Base-by-base conservation (phyloP, 2,797 vertebrate species). In the Mareca penelope region DNA sequence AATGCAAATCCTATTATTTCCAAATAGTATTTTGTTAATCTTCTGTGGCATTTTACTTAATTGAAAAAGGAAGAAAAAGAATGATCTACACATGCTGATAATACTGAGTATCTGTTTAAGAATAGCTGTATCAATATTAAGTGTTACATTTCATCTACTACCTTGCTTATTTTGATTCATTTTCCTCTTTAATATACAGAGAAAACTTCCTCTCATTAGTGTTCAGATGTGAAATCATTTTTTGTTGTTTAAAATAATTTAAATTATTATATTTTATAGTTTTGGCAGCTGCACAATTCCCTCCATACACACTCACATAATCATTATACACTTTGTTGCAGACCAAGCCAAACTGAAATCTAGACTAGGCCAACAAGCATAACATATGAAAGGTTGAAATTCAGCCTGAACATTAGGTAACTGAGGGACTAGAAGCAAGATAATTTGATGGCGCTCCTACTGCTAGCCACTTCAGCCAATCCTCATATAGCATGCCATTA, bases 1-100 rank as follows among this genome's bases (percentile, higher is more conserved):
- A 69, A 64, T 37, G 55, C 5, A 70, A 63, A 68, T 29, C 18
- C 8, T 46, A 9, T 19, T 69, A 21, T 50, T 85, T 69, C 15
- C 13, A 57, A 53, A 10, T 2, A 23, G 6, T 28, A 28, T 24
- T 35, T 77, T 60, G 11, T 68, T 69, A n/a, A 57, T 63, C 42
- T 57, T 80, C 73, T 44, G 33, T 1, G 0, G 42, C 2, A 1
- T 17, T 65, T 69, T 40, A 52, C 0, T 0, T 46, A 81, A 29
- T 23, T 69, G 15, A 39, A 44, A 60, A 11, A 19, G 10, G 16
- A 78, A 77, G 29, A 81, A 64, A 5, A 70, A 69, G 13, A 73
- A 73, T 46, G 10, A 46, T 12, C 31, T 80, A 35, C 15, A 80
- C 33, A 68, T 1, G 5, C 18, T 29, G 57, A n/a, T 55, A 80